These are phyloP conservation scores for Drosophila limbata DNA, from an alignment of 2,888 invertebrate genomes.

Conservation along the genomic window DNA sequence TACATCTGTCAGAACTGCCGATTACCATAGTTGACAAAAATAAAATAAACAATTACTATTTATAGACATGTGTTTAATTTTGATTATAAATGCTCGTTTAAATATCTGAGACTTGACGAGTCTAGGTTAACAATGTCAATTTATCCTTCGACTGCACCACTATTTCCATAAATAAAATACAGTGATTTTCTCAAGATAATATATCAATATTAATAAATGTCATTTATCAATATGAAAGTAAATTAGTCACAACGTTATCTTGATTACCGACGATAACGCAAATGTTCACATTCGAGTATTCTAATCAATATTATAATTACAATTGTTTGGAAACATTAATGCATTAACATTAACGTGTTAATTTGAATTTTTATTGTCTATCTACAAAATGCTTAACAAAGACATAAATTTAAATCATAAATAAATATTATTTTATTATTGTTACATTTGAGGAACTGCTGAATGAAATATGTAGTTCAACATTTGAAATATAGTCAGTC, in stretches of 20 bases:
- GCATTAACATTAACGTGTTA: background rate
- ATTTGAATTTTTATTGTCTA: background rate
- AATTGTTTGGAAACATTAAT: background rate
- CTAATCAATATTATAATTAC: background rate
- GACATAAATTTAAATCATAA: too few relatives aligned
- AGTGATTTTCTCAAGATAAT: background rate
- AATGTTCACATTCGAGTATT: background rate
- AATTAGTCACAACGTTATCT: conserved; percentile 7
- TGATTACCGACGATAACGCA: background rate
- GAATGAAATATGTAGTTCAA: too few relatives aligned
- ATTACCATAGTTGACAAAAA: too few relatives aligned
- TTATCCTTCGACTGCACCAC: background rate
- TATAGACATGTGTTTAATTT: too few relatives aligned
- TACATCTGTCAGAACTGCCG: too few relatives aligned
- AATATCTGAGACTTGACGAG: background rate
- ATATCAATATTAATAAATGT: background rate
- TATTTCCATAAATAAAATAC: background rate
- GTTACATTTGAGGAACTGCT: too few relatives aligned
- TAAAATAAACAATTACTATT: too few relatives aligned
- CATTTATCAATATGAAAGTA: conserved; percentile 7
- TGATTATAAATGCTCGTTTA: too few relatives aligned
- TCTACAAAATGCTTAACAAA: too few relatives aligned
- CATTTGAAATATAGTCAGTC: too few relatives aligned
- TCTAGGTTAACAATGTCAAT: background rate
- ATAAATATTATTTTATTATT: too few relatives aligned